Base-by-base conservation (phyloP, 1,140 invertebrate genomes). In the Drosophila rhopaloa region DNA sequence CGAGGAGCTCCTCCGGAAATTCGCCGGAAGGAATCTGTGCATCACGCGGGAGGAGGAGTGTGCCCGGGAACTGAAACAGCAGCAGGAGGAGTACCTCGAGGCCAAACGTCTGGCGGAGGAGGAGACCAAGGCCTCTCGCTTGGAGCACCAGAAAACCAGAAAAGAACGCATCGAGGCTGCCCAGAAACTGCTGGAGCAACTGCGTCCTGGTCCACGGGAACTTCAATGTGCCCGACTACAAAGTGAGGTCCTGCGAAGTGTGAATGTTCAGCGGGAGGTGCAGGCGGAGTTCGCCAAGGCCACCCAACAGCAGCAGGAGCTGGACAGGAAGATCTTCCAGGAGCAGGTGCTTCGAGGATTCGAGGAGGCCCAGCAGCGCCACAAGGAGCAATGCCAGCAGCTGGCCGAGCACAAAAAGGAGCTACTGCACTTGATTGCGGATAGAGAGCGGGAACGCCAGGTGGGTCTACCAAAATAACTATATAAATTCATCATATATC, bases 121-220 rank as follows among this genome's bases (percentile, higher is more conserved):
- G 53, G 80, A 83, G 38, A 63, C 51, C 9, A 35, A 41, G 4
- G 73, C 60, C 0, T 50, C 62, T 2, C 76, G 60, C 0, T 11
- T 19, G 1, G 83, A 83, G 50, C 80, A 83, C 9, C 53, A 41
- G 1, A 51, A 19, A 19, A 40, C 10, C 62, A 77, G 19, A 27
- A 41, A 24, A n/a, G 47, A 67, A 9, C 84, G 84, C 27, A 85
- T 92, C 0, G 79, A 79, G 13, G 79, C 86, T 5, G 90, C 90
- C 2, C 77, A 92, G 27, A 54, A 80, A 29, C 29, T 91, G 11
- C 58, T 92, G 13, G 79, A 92, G 56, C 72, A 88, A 65, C 66
- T 92, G 29, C 82, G 83, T 43, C 83, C 80, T 10, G 91, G 91
- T 5, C 91, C 91, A 4, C 59, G 88, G 0, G 79, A 91, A 37